Percentiles rank a stretch among this genome's conserved stretches.
phyloP scores from a whole-genome alignment of 1,140 invertebrate genomes.

The Coptotermes formosanus region DNA sequence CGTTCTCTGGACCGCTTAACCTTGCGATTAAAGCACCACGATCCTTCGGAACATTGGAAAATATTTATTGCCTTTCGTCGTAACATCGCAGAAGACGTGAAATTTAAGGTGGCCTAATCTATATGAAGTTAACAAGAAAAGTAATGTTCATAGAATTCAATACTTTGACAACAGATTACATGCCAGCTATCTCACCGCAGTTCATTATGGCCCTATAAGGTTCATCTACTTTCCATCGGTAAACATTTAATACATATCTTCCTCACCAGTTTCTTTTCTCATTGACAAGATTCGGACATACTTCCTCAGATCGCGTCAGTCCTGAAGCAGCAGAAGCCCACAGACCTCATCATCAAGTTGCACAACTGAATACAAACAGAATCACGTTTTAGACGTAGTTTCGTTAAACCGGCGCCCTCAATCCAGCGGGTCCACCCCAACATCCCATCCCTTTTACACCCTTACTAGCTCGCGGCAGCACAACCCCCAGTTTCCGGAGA shows the following conservation, averaged over 20 bases:
- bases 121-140: too few relatives aligned
- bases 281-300: background rate
- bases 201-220: too few relatives aligned
- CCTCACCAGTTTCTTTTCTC: background rate
- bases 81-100: too few relatives aligned
- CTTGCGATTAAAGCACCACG: too few relatives aligned
- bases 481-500: constrained; percentile 25
- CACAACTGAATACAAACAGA: background rate
- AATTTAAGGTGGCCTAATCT: too few relatives aligned
- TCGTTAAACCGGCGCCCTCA: background rate
- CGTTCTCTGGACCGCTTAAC: too few relatives aligned
- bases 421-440: background rate
- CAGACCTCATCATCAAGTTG: background rate
- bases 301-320: background rate
- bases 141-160: too few relatives aligned
- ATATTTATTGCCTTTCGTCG: too few relatives aligned
- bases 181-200: background rate
- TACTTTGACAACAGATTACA: background rate
- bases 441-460: background rate
- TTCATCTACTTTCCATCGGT: background rate
- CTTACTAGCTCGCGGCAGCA: background rate
- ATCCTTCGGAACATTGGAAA: too few relatives aligned
- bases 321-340: background rate
- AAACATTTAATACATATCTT: background rate
- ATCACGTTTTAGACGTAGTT: background rate